phyloP scores from a whole-genome alignment of 64 coral and sea anemone species.

The Montipora foliosa region DNA sequence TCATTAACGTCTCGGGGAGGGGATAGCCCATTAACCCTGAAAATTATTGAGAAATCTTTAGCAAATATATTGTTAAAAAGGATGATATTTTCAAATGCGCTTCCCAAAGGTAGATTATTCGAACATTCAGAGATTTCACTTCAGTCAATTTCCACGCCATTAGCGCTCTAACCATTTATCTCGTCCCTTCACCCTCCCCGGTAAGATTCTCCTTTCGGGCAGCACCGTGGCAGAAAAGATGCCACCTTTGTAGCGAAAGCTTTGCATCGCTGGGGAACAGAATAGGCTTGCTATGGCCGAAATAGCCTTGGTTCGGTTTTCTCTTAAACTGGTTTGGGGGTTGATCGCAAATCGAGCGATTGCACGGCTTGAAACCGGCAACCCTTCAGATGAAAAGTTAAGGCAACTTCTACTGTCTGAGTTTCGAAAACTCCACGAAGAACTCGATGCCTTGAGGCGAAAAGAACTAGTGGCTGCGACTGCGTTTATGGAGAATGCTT shows the following conservation, averaged over 20 bases:
- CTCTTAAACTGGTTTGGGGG: conserved; percentile 92
- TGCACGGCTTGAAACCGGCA: conserved; percentile 77
- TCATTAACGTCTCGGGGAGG: no score
- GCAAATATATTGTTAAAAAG: no score
- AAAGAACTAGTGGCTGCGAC: conserved; percentile 94
- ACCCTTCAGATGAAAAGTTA: conserved; percentile 86
- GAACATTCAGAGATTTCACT: no score
- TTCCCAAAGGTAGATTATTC: no score
- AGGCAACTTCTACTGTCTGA: conserved; percentile 89
- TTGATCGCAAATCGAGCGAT: conserved; percentile 94
- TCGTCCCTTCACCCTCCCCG: no score
- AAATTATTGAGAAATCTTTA: no score
- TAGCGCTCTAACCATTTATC: no score
- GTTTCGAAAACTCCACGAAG: conserved; percentile 91
- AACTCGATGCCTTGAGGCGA: conserved; percentile 83
- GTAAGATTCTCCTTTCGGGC: no score
- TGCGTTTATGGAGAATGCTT: conserved; percentile 98
- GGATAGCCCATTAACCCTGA: neutral
- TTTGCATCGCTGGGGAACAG: neutral
- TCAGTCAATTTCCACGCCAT: no score
- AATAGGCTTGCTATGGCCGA: conserved; percentile 74
- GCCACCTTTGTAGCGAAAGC: neutral
- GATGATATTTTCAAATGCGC: no score
- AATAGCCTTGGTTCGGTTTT: conserved; percentile 83
- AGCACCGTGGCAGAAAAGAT: neutral